Evolutionary conservation across 2,113 vertebrate genomes (phyloP).

Genomic region (Phalacrocorax brasilianus): DNA sequence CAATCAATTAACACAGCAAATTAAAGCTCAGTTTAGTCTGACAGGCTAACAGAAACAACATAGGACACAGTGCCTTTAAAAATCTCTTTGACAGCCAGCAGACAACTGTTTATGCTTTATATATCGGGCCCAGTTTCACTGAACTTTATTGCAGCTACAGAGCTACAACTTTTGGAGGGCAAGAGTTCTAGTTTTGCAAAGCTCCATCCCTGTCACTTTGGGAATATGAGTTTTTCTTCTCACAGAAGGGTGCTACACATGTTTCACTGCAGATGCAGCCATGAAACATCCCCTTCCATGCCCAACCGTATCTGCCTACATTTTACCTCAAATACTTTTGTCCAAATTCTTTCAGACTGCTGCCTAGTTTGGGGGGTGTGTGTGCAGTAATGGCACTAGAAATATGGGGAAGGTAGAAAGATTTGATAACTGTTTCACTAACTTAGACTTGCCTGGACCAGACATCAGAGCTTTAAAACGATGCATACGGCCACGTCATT

Average conservation of each 20-base stretch:
- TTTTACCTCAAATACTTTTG: not conserved
- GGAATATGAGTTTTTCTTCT: not conserved
- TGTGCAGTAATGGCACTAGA: not conserved
- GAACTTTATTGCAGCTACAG: not conserved
- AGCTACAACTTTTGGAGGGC: not conserved
- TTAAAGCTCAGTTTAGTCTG: not conserved
- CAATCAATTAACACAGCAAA: not conserved
- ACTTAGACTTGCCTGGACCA: not conserved
- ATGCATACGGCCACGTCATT: not conserved
- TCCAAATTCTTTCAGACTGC: not conserved
- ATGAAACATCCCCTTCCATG: not conserved
- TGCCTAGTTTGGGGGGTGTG: no score
- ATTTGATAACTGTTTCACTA: not conserved
- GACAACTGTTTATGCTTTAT: not conserved
- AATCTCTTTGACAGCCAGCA: not conserved
- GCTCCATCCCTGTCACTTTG: not conserved
- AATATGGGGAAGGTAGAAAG: not conserved
- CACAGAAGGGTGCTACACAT: not conserved
- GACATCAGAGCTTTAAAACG: not conserved
- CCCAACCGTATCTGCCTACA: not conserved
- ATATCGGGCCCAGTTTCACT: not conserved
- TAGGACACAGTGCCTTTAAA: not conserved
- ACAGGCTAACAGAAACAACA: not conserved
- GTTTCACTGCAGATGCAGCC: not conserved
- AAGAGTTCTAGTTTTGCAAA: not conserved